These are phyloP conservation scores for Pseudobourletiella spinata DNA, from an alignment of 1,140 invertebrate species.

Conservation along the genomic window DNA sequence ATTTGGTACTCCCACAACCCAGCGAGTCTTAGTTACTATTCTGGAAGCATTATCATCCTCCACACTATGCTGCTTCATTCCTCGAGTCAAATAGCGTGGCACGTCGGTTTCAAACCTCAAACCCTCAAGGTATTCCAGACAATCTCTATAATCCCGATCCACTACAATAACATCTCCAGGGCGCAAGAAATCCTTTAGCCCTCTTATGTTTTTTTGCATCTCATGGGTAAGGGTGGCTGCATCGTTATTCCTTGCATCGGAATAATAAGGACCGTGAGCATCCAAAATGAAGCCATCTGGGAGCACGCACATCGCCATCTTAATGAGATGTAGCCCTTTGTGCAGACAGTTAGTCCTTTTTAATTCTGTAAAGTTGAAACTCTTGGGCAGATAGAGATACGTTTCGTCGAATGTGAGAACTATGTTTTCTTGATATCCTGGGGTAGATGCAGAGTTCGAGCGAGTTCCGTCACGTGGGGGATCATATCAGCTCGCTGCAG, in stretches of 20 bases:
- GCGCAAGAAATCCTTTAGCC: constrained; percentile 14
- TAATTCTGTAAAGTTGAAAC: too few species aligned
- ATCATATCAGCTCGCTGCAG: too few species aligned
- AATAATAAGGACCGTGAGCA: constrained; percentile 31
- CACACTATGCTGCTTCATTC: not conserved
- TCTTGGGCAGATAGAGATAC: too few species aligned
- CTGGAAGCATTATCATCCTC: constrained; percentile 18
- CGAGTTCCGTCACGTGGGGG: too few species aligned
- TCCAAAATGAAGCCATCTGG: constrained; percentile 32
- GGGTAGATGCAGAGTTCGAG: too few species aligned
- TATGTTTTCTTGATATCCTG: too few species aligned
- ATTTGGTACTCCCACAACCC: constrained; percentile 31
- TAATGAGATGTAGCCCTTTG: too few species aligned
- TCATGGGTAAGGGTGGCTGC: too few species aligned
- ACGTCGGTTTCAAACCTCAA: not conserved
- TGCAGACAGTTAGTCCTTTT: too few species aligned
- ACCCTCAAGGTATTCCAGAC: not conserved
- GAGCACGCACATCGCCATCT: constrained; percentile 28
- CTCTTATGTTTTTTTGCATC: not conserved
- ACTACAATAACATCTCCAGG: constrained; percentile 5
- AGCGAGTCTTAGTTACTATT: constrained; percentile 25
- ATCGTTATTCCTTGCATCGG: constrained; percentile 26
- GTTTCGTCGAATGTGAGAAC: too few species aligned
- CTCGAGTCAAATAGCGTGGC: constrained; percentile 1
- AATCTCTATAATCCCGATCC: constrained; percentile 20